Evolutionary conservation across 1,140 invertebrate species (phyloP), one percentile per base, ranked within the genome.

Genomic region (Drosophila orena): DNA sequence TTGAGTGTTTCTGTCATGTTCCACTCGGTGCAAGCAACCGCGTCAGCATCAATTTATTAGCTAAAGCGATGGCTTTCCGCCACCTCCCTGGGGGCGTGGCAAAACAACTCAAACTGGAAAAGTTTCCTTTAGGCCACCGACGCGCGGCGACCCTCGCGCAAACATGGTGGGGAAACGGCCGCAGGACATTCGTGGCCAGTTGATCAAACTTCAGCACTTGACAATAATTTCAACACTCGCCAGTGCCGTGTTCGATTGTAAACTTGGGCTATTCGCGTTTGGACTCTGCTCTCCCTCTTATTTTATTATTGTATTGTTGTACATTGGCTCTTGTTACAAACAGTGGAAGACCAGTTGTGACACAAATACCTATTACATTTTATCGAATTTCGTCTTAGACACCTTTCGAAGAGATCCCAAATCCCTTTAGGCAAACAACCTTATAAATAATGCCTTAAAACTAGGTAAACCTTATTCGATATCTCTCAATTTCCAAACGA

Each of bases 201-300:
- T 89, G 79, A 88, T 89, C 83, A 84, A 83, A 76, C 79, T 88
- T 88, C 83, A 72, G 66, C 79, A 79, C 79, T 88, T 75, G 71
- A 79, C 83, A 88, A 88, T 88, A 88, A 88, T 84, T 84, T 89
- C 83, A 79, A 89, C 83, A 79, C 75, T 89, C 85, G 69, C 79
- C 65, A 60, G 75, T 79, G 66, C 68, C 76, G 77, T 89, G 79
- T 89, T 83, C 84, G 84, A 84, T 89, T 89, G 68, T 79, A 89
- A 84, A 88, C 56, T 88, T 88, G 68, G 42, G 17, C 14, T 46
- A 77, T 60, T 70, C 58, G 30, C 8, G 8, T 8, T 43, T 43
- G 53, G 53, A 47, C 30, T 38, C 57, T 20, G 70, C 44, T 61
- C 81, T 56, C 42, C 38, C 54, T 20, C 20, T 56, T 42, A 40